phyloP scores from a whole-genome alignment of 2,888 invertebrate genomes.

The Eumerus sabulonum region DNA sequence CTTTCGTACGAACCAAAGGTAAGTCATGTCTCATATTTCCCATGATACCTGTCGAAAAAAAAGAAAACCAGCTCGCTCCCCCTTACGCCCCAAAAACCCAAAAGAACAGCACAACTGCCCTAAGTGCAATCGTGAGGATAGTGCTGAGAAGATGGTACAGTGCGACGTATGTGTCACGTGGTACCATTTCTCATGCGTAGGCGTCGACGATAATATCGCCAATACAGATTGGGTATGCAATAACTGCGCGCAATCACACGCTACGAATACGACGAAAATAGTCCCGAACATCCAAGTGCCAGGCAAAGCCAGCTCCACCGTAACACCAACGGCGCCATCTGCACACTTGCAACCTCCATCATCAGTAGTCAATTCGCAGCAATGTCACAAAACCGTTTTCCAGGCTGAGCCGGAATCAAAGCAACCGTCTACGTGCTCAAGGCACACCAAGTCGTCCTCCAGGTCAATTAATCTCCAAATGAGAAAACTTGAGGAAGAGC shows the following conservation, averaged over 20 bases:
- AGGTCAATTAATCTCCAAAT: conserved; percentile 20
- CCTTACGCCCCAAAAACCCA: background rate
- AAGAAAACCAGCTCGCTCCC: background rate
- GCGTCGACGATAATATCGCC: conserved; percentile 4
- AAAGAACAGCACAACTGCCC: conserved; percentile 3
- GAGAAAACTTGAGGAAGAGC: conserved; percentile 22
- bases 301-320: background rate
- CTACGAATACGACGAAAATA: background rate
- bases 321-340: background rate
- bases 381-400: background rate
- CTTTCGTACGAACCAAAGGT: background rate
- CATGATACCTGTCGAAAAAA: background rate
- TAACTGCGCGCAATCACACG: background rate
- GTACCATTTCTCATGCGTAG: conserved; percentile 12
- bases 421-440: conserved; percentile 4
- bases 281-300: background rate
- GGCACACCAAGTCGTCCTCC: conserved; percentile 3
- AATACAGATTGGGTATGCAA: conserved; percentile 11
- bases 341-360: background rate
- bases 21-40: background rate
- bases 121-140: conserved; percentile 5
- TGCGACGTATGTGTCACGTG: conserved; percentile 9
- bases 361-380: background rate
- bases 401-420: background rate
- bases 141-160: conserved; percentile 13